Conservation (phyloP, 2,797 vertebrate species). For the Syngnathus rostellatus region DNA sequence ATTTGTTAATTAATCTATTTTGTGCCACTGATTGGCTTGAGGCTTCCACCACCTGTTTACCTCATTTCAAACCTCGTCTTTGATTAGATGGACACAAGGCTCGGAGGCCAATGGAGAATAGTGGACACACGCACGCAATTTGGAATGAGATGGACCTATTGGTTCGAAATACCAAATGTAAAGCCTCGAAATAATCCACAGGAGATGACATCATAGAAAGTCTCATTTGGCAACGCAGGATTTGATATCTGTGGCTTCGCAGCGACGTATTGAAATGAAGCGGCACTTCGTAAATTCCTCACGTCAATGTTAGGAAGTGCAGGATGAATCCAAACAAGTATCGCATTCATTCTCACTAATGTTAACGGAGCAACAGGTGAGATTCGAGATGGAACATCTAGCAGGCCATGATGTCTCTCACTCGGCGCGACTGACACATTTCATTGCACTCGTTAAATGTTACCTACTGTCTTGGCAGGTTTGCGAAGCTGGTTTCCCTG, state of each 20-base stretch:
- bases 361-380: background rate
- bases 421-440: constrained; percentile 4
- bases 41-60: constrained; percentile 65
- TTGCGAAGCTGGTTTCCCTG: constrained; percentile 66
- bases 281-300: constrained; percentile 6
- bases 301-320: constrained; percentile 13
- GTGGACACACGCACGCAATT: constrained; percentile 12
- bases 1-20: constrained; percentile 59
- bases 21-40: constrained; percentile 62
- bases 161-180: constrained; percentile 19
- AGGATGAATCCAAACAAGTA: constrained; percentile 8
- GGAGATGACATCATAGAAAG: constrained; percentile 28
- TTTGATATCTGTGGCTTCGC: constrained; percentile 23
- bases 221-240: constrained; percentile 21
- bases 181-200: constrained; percentile 12
- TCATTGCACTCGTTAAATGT: constrained; percentile 52
- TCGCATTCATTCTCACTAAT: constrained; percentile 3
- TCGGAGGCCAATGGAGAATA: constrained; percentile 37
- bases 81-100: constrained; percentile 59
- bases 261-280: constrained; percentile 17
- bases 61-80: constrained; percentile 23
- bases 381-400: background rate
- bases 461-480: constrained; percentile 77
- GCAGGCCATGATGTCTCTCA: background rate
- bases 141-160: constrained; percentile 20